Percentiles rank a stretch among this genome's conserved stretches.
Conservation (phyloP, 2,113 vertebrate genomes). For the Fregata magnificens region DNA sequence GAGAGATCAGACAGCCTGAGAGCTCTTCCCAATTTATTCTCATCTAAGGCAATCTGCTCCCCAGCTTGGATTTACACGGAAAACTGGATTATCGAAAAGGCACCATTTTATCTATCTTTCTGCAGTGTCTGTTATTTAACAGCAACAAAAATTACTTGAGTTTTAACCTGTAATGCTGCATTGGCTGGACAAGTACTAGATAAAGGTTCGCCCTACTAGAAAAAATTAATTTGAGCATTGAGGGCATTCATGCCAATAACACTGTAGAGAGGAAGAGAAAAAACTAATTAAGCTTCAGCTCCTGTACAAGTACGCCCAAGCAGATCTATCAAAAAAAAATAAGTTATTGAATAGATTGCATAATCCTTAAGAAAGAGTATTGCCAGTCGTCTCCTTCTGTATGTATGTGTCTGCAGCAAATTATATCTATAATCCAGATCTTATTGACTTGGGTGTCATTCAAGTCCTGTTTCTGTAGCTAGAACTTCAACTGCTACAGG, state of each 20-base stretch:
- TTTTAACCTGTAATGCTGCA: not conserved
- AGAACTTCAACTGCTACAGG: not conserved
- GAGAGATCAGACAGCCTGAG: slow-evolving; percentile 15
- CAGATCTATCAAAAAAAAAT: not conserved
- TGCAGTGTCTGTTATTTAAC: not conserved
- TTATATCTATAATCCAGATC: not conserved
- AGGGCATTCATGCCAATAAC: not conserved
- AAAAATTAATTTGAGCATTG: not conserved
- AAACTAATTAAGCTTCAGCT: not conserved
- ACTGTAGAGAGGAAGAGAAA: not conserved
- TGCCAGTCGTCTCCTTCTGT: not conserved
- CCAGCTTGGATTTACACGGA: not conserved
- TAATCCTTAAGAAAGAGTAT: not conserved
- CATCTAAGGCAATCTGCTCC: not conserved
- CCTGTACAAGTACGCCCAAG: not conserved
- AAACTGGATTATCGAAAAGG: slow-evolving; percentile 22
- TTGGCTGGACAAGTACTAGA: not conserved
- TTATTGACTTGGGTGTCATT: not conserved
- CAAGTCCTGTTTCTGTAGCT: not conserved
- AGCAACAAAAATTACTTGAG: not conserved
- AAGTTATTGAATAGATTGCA: not conserved
- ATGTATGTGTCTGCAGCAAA: not conserved
- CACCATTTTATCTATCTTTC: not conserved
- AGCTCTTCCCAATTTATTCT: slow-evolving; percentile 1
- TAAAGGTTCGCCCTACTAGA: not conserved